A percentile compares a stretch with the other conserved stretches of the same genome.
Evolutionary conservation across 2,888 invertebrate genomes (phyloP).

Genomic region (Dione vanillae): DNA sequence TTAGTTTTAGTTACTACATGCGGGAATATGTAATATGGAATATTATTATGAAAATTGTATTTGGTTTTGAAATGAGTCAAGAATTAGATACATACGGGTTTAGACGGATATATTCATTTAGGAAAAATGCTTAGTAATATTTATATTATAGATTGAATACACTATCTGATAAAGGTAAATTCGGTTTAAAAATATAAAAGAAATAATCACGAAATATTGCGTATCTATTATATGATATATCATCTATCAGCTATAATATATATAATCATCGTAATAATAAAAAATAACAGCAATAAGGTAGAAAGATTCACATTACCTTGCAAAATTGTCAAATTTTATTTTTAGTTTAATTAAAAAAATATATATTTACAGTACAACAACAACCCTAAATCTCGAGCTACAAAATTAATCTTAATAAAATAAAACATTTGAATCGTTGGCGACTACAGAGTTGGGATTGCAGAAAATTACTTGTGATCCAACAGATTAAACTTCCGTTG

Average conservation of each 20-base stretch:
- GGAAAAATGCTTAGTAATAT: neutral
- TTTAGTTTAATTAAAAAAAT: neutral
- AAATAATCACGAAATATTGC: neutral
- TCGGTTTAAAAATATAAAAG: neutral
- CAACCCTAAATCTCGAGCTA: neutral
- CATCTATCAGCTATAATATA: neutral
- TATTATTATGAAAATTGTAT: neutral
- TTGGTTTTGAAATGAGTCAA: neutral
- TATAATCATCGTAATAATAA: neutral
- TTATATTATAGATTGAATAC: neutral
- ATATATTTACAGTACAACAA: neutral
- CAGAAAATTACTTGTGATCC: slow-evolving; percentile 36
- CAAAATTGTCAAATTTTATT: neutral
- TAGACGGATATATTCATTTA: neutral
- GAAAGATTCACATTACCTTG: neutral
- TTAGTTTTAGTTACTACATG: neutral
- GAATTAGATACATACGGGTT: neutral
- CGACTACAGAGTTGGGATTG: slow-evolving; percentile 19
- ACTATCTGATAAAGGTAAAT: neutral
- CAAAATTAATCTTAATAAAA: slow-evolving; percentile 5
- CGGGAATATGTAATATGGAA: neutral
- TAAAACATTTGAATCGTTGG: slow-evolving; percentile 10
- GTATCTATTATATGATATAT: neutral
- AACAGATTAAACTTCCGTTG: slow-evolving; percentile 33
- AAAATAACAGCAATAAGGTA: neutral